phyloP scores from a whole-genome alignment of 2,888 invertebrate genomes.

The Phyto melanocephala region DNA sequence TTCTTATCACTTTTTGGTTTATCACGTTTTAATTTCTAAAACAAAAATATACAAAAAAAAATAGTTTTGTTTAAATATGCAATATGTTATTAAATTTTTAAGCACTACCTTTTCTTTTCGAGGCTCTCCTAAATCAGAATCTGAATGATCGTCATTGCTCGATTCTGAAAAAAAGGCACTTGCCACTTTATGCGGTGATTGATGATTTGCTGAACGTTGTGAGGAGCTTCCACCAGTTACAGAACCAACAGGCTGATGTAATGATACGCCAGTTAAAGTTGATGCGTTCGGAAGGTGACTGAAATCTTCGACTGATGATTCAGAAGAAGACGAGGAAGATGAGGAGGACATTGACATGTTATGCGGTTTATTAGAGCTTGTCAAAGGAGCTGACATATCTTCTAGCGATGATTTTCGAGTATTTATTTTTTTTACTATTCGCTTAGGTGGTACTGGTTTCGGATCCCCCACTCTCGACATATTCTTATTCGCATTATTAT shows the following conservation, averaged over 20 bases:
- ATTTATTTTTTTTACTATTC: slow-evolving; percentile 71
- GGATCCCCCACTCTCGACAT: slow-evolving; percentile 11
- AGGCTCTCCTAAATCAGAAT: slow-evolving; percentile 54
- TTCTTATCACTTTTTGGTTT: slow-evolving; percentile 83
- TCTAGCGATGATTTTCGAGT: slow-evolving; percentile 67
- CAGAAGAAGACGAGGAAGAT: slow-evolving; percentile 69
- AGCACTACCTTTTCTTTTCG: slow-evolving; percentile 59
- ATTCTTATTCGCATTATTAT: slow-evolving; percentile 29
- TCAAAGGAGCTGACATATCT: slow-evolving; percentile 52
- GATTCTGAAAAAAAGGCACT: slow-evolving; percentile 66
- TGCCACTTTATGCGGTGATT: slow-evolving; percentile 68
- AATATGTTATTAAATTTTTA: not conserved
- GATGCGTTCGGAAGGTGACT: slow-evolving; percentile 57
- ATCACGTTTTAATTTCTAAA: slow-evolving; percentile 72
- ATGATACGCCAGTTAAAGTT: slow-evolving; percentile 34
- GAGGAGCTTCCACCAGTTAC: slow-evolving; percentile 55
- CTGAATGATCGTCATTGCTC: slow-evolving; percentile 69
- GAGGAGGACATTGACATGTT: slow-evolving; percentile 66
- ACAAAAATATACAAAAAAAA: not conserved
- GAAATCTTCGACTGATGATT: slow-evolving; percentile 65
- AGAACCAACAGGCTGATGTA: slow-evolving; percentile 33
- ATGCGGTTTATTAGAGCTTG: slow-evolving; percentile 32
- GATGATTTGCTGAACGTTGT: slow-evolving; percentile 66
- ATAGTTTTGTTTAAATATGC: not conserved
- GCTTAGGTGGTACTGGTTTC: slow-evolving; percentile 43